phyloP scores from a whole-genome alignment of 2,888 invertebrate species.

The Agrotis exclamationis region DNA sequence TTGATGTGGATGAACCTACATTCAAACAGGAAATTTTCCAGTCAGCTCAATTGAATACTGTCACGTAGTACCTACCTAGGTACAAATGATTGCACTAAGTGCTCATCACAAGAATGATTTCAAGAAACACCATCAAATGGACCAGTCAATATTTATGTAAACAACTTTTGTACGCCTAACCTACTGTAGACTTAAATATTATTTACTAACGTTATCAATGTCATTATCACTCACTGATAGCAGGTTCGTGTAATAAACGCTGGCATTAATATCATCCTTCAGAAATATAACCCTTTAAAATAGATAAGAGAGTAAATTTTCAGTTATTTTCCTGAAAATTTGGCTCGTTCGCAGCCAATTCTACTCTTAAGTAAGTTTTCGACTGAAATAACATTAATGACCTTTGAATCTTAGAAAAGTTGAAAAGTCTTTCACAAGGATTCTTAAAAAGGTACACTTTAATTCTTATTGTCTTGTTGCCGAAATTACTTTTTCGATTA shows the following conservation, averaged over 20 bases:
- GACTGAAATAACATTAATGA: slow-evolving; percentile 38
- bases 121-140: slow-evolving; percentile 16
- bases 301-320: slow-evolving; percentile 57
- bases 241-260: slow-evolving; percentile 53
- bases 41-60: slow-evolving; percentile 10
- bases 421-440: slow-evolving; percentile 30
- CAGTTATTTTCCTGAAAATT: slow-evolving; percentile 38
- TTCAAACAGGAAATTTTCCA: slow-evolving; percentile 40
- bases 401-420: slow-evolving; percentile 35
- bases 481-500: slow-evolving; percentile 33
- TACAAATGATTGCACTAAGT: not conserved
- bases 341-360: slow-evolving; percentile 30
- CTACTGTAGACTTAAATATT: slow-evolving; percentile 38
- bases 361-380: slow-evolving; percentile 47
- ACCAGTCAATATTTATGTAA: slow-evolving; percentile 37
- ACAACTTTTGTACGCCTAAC: slow-evolving; percentile 35
- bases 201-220: slow-evolving; percentile 64
- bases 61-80: not conserved
- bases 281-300: slow-evolving; percentile 44
- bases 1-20: slow-evolving; percentile 6
- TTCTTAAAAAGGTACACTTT: slow-evolving; percentile 13
- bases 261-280: slow-evolving; percentile 43
- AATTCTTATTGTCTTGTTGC: slow-evolving; percentile 17
- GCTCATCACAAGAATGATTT: slow-evolving; percentile 6
- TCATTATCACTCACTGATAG: slow-evolving; percentile 65